Conservation (phyloP, 2,797 vertebrate genomes). For the Gymnocypris eckloni region DNA sequence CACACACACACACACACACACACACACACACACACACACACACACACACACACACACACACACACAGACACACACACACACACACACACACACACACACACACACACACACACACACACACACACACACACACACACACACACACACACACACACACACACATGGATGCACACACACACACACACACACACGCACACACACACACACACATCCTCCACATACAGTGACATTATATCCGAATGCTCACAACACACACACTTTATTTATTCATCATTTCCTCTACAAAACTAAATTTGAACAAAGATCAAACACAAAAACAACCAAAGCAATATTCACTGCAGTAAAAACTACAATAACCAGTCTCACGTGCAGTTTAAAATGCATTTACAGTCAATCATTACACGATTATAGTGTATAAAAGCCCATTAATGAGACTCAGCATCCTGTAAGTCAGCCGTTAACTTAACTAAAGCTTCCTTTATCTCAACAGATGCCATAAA, state of each 20-base stretch:
- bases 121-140: too few relatives aligned
- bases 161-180: conserved; percentile 37
- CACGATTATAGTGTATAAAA: background rate
- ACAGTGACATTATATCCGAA: background rate
- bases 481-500: conserved; percentile 3
- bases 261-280: background rate
- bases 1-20: too few relatives aligned
- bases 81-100: too few relatives aligned
- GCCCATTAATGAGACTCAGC: conserved; percentile 6
- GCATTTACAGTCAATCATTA: conserved; percentile 1
- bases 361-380: background rate
- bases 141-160: too few relatives aligned
- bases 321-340: background rate
- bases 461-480: background rate
- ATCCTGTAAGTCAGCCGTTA: conserved; percentile 4
- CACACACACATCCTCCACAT: conserved; percentile 53
- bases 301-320: background rate
- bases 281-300: background rate
- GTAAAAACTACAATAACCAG: background rate
- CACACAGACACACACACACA: too few relatives aligned
- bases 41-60: too few relatives aligned
- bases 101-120: too few relatives aligned
- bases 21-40: too few relatives aligned
- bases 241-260: background rate
- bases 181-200: conserved; percentile 59